Base-by-base conservation (phyloP, 2,113 vertebrate species). In the Percopsis transmontana region DNA sequence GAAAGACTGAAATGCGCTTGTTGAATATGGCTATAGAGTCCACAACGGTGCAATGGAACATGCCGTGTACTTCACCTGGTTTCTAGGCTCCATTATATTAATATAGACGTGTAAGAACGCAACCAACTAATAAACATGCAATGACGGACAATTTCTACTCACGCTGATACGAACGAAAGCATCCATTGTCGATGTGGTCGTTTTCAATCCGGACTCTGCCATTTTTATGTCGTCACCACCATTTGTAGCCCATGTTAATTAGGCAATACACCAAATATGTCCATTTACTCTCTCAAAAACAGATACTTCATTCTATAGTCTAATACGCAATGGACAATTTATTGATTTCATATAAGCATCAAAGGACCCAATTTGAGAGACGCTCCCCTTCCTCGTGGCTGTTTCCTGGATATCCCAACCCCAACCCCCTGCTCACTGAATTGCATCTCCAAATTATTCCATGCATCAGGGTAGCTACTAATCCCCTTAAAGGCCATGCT, bases 111-210 rank as follows among this genome's bases (percentile, higher is more conserved):
- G 16, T 13, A 58, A 10, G 13, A 23, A 14, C 5, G 20, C 3
- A 23, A 3, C 20, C 10, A 58, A 33, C 27, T n/a, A n/a, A n/a
- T n/a, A n/a, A 38, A 24, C 44, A 48, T 47, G 12, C 7, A 55
- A 2, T 19, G 33, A 44, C 18, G n/a, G 18, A 15, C 6, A 44
- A 42, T 8, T 41, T 21, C 5, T 82, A 90, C 89, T 91, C 72
- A 91, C 89, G 61, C 79, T 86, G 71, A 86, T 76, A 18, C 89
- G 90, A 60, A 79, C 81, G 85, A 90, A 39, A 5, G 87, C 87
- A 57, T 91, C 89, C 89, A 90, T 90, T 74, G 82, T 77, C 21
- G 78, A 68, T 63, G 79, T 76, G 66, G 71, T 79, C 53, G 86
- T 66, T 78, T 87, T 90, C 15, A 82, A 59, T 74, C 88, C 88